Evolutionary conservation across 2,888 invertebrate genomes (phyloP).

Genomic region (Rhingia rostrata): DNA sequence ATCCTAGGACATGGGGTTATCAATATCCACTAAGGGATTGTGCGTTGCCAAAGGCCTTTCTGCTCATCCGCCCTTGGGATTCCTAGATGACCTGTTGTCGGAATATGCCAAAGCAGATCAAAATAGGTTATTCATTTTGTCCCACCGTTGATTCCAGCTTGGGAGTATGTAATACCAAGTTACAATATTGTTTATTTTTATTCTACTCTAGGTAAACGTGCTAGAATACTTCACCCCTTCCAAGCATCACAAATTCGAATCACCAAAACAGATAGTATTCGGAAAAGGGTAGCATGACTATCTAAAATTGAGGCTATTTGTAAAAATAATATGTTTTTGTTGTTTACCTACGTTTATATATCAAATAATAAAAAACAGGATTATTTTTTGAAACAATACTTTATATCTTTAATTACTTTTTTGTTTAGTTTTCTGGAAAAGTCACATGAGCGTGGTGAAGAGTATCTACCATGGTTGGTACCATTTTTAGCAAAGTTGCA

Average conservation of each 20-base stretch:
- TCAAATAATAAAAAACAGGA: conserved; percentile 17
- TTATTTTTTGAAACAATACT: conserved; percentile 71
- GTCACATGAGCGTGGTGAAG: conserved; percentile 87
- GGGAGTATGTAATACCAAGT: too few species aligned
- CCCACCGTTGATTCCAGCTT: too few species aligned
- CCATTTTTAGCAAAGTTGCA: conserved; percentile 33
- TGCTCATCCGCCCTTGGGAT: too few species aligned
- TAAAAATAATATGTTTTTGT: conserved; percentile 29
- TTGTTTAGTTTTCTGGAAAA: conserved; percentile 90
- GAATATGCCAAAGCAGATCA: too few species aligned
- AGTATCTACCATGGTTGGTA: conserved; percentile 92
- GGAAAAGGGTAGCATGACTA: background rate
- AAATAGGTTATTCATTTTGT: too few species aligned
- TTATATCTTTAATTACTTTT: conserved; percentile 81
- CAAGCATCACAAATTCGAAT: conserved; percentile 42
- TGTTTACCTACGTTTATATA: conserved; percentile 16
- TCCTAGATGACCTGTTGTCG: too few species aligned
- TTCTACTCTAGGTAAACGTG: background rate
- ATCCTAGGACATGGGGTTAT: too few species aligned
- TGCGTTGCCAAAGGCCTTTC: too few species aligned
- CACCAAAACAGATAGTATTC: background rate
- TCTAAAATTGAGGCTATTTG: conserved; percentile 13
- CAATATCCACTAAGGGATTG: too few species aligned
- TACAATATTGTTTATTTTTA: too few species aligned
- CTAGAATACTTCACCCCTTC: background rate